A percentile compares a stretch with the other conserved stretches of the same genome.
Evolutionary conservation across 2,113 vertebrate genomes (phyloP).

Genomic region (Scytalopus superciliaris): DNA sequence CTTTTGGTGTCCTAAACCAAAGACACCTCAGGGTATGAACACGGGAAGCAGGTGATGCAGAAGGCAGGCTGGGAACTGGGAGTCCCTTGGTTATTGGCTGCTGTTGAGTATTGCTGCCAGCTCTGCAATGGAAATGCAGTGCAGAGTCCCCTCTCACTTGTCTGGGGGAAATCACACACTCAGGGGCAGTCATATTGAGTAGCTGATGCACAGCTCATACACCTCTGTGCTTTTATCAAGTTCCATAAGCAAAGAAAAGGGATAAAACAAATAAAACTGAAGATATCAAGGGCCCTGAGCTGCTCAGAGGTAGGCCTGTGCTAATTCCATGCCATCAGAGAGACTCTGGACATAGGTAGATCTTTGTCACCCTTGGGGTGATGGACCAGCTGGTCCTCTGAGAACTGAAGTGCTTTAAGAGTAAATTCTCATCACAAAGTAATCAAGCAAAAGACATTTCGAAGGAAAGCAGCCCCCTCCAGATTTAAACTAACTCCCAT

Average conservation of each 20-base stretch:
- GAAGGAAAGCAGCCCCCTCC: background rate
- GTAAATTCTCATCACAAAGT: background rate
- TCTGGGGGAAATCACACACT: background rate
- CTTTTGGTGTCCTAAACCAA: background rate
- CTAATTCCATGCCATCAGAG: background rate
- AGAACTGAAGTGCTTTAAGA: background rate
- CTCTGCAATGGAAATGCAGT: background rate
- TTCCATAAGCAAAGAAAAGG: background rate
- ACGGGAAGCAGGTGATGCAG: background rate
- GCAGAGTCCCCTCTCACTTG: background rate
- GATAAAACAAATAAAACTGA: background rate
- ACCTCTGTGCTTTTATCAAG: fast-evolving
- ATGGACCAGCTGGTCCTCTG: background rate
- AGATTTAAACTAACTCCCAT: background rate
- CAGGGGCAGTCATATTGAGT: fast-evolving
- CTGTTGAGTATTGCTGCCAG: background rate
- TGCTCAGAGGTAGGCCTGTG: background rate
- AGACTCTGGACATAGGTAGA: background rate
- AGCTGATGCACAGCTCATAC: fast-evolving
- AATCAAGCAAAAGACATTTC: background rate
- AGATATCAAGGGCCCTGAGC: background rate
- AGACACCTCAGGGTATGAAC: background rate
- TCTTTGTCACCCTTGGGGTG: background rate
- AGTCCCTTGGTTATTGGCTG: background rate
- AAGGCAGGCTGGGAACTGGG: background rate